phyloP scores from a whole-genome alignment of 1,140 invertebrate genomes.

The Piezodorus guildinii region DNA sequence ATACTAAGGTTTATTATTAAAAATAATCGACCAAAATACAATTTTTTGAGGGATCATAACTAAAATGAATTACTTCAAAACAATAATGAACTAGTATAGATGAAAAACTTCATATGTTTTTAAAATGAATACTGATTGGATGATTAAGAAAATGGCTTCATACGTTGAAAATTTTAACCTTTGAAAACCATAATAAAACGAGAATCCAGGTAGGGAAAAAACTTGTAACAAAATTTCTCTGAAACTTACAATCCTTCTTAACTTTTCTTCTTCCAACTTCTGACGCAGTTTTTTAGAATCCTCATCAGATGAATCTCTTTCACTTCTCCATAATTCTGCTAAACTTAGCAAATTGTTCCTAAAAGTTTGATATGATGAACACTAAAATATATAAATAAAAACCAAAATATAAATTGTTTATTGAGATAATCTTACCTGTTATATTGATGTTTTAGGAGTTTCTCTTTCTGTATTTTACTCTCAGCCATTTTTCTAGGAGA shows the following conservation, averaged over 20 bases:
- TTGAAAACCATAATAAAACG: too few species aligned
- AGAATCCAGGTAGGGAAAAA: too few species aligned
- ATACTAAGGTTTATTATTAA: too few species aligned
- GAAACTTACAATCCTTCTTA: slow-evolving; percentile 49
- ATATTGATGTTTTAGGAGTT: background rate
- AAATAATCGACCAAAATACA: too few species aligned
- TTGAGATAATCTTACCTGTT: background rate
- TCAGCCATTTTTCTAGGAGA: background rate
- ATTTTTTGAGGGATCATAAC: too few species aligned
- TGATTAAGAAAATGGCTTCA: too few species aligned
- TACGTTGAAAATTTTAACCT: too few species aligned
- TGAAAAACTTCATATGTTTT: too few species aligned
- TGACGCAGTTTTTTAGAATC: slow-evolving; percentile 34
- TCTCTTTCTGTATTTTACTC: background rate
- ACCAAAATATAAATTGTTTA: background rate
- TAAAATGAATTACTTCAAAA: too few species aligned
- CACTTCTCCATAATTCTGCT: slow-evolving; percentile 41
- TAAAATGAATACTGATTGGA: too few species aligned
- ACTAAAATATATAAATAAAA: background rate
- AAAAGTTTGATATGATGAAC: background rate
- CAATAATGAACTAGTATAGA: too few species aligned
- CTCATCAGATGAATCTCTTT: slow-evolving; percentile 33
- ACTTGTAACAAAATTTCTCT: too few species aligned
- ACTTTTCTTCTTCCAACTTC: slow-evolving; percentile 61
- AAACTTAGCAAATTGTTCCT: slow-evolving; percentile 35